phyloP scores from a whole-genome alignment of 1,140 invertebrate genomes.

The Hycleus cichorii region DNA sequence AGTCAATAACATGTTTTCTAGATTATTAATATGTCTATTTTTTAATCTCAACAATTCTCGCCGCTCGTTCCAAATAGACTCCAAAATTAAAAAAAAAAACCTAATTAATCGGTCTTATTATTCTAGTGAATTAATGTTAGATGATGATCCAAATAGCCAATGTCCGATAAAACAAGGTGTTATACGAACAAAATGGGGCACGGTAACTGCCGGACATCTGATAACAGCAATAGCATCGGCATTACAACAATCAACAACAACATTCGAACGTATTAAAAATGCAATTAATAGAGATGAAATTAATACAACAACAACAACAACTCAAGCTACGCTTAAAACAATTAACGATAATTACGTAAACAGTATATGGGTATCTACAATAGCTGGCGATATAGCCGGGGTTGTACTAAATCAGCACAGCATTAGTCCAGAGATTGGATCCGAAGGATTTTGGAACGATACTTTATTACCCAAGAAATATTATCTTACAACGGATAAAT shows the following conservation, averaged over 20 bases:
- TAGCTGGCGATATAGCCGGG: slow-evolving; percentile 60
- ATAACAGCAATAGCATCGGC: slow-evolving; percentile 51
- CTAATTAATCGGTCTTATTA: background rate
- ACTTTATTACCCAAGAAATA: slow-evolving; percentile 49
- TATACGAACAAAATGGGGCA: slow-evolving; percentile 50
- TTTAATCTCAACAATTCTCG: background rate
- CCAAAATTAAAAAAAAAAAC: background rate
- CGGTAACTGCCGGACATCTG: slow-evolving; percentile 49
- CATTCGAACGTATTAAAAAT: slow-evolving; percentile 30
- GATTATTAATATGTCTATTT: background rate
- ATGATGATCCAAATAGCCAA: slow-evolving; percentile 34
- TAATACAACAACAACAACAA: slow-evolving; percentile 8
- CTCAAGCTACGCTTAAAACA: background rate
- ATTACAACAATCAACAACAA: slow-evolving; percentile 48
- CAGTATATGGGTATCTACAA: slow-evolving; percentile 52
- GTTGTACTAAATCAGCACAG: slow-evolving; percentile 53
- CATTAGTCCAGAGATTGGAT: slow-evolving; percentile 45
- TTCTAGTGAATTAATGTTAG: background rate
- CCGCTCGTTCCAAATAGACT: no score
- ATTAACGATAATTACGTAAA: slow-evolving; percentile 7
- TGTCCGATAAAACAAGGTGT: slow-evolving; percentile 56
- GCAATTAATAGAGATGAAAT: slow-evolving; percentile 17
- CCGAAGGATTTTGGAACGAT: slow-evolving; percentile 57
- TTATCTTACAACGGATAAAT: slow-evolving; percentile 46
- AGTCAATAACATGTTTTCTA: no score